These are phyloP conservation scores for Dendrolimus pini DNA, from an alignment of 2,888 invertebrate species.

Conservation along the genomic window DNA sequence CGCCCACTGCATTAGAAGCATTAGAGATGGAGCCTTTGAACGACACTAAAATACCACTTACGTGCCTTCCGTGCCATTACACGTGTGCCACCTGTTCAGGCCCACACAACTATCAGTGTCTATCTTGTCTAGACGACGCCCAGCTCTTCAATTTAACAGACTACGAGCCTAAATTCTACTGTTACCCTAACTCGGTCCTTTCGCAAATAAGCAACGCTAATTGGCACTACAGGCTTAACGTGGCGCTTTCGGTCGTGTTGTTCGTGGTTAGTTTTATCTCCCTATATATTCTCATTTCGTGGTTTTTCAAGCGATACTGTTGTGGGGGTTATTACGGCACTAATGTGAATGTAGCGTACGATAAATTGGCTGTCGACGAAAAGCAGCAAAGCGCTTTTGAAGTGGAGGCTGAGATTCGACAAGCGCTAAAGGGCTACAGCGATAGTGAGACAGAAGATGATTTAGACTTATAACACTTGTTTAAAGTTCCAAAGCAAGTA, in stretches of 20 bases:
- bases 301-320: conserved; percentile 39
- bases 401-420: conserved; percentile 60
- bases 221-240: conserved; percentile 63
- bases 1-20: conserved; percentile 41
- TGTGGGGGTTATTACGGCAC: conserved; percentile 43
- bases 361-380: conserved; percentile 58
- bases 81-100: conserved; percentile 83
- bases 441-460: conserved; percentile 64
- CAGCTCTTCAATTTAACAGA: conserved; percentile 61
- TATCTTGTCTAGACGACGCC: conserved; percentile 81
- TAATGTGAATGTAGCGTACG: conserved; percentile 51
- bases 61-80: conserved; percentile 84
- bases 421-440: conserved; percentile 55
- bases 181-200: conserved; percentile 65
- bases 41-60: conserved; percentile 39
- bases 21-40: conserved; percentile 48
- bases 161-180: conserved; percentile 57
- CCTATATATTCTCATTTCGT: conserved; percentile 40
- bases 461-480: conserved; percentile 52
- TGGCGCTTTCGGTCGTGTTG: conserved; percentile 50
- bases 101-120: conserved; percentile 82
- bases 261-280: conserved; percentile 39
- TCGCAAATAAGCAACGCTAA: conserved; percentile 56
- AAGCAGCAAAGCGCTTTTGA: conserved; percentile 54
- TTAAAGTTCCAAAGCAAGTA: conserved; percentile 38